Percentiles rank a stretch among this genome's conserved stretches.
Conservation (phyloP, 2,888 invertebrate genomes). For the Caenorhabditis imperialis region DNA sequence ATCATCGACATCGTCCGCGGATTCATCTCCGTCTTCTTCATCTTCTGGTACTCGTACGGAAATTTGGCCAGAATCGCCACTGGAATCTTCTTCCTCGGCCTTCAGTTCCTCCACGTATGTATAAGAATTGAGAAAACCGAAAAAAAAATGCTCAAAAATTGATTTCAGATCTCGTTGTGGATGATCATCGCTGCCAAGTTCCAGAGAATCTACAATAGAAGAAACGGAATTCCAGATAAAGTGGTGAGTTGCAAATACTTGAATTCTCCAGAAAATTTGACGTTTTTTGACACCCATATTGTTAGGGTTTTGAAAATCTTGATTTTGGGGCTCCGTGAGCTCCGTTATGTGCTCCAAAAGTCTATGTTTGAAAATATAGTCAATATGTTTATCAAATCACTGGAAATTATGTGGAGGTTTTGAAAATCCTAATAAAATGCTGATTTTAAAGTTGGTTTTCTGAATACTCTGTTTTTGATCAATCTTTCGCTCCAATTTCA, state of each 20-base stretch:
- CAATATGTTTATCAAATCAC: background rate
- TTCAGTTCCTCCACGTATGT: conserved; percentile 77
- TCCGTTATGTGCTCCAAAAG: too few relatives aligned
- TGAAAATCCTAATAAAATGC: too few relatives aligned
- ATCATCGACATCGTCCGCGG: conserved; percentile 76
- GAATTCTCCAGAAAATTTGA: too few relatives aligned
- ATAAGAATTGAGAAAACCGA: background rate
- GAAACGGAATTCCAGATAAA: conserved; percentile 64
- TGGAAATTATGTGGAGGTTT: too few relatives aligned
- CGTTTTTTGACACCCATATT: too few relatives aligned
- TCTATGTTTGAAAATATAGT: conserved; percentile 3
- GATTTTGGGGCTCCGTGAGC: too few relatives aligned
- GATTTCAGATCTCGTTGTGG: conserved; percentile 75
- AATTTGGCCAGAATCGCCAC: conserved; percentile 77
- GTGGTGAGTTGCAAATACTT: conserved; percentile 37
- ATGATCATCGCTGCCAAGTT: conserved; percentile 77
- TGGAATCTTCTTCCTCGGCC: conserved; percentile 78
- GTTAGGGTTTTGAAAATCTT: too few relatives aligned
- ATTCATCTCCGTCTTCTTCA: conserved; percentile 75
- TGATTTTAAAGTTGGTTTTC: too few relatives aligned
- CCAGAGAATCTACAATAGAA: conserved; percentile 76
- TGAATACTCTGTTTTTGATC: too few relatives aligned
- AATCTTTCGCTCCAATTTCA: too few relatives aligned
- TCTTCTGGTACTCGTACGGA: conserved; percentile 75
- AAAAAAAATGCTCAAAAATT: background rate